Evolutionary conservation across 2,113 vertebrate species (phyloP), one percentile per base, ranked within the genome.

Genomic region (Pomatostomus ruficeps): DNA sequence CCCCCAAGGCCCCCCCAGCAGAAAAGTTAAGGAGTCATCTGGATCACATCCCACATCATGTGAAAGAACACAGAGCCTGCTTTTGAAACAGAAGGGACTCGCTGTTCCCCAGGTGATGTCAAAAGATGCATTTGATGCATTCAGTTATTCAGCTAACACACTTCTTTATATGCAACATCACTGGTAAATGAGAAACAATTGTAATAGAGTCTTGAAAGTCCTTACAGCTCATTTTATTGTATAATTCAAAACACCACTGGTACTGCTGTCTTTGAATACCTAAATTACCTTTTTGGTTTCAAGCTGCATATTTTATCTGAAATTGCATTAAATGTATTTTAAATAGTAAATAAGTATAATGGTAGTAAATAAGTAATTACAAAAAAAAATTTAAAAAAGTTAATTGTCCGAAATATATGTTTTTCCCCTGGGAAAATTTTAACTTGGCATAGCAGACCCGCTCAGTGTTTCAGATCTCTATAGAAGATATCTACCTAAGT

Each of bases 31-130:
- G 1, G 36, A 24, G 24, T 49, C 40, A 31, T 65, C 40, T 40
- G 48, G 82, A 31, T 61, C 36, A n/a, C n/a, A n/a, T 82, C 43
- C 26, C 49, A 61, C 0, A 0, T 61, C 28, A 2, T 1, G 4
- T 1, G 5, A 36, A 48, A 57, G 45, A 79, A 48, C 24, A 31
- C 10, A 31, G 9, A 0, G 0, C 1, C 4, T 43, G 59, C 31
- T 76, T 80, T 62, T 43, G 33, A 46, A 74, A 78, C 35, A 10
- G 2, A 70, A 86, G 33, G 35, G 12, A 52, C 58, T 76, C 23
- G 3, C 5, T 80, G 26, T 38, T 43, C 43, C 54, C 36, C 75
- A 91, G 57, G 20, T 91, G 36, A 66, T 9, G 23, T 58, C n/a
- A 70, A 83, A 86, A 49, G 26, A 49, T 16, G 31, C 10, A 59